Percentiles rank a stretch among this genome's conserved stretches.
phyloP scores from a whole-genome alignment of 2,113 vertebrate genomes.

The Hydropotes inermis region DNA sequence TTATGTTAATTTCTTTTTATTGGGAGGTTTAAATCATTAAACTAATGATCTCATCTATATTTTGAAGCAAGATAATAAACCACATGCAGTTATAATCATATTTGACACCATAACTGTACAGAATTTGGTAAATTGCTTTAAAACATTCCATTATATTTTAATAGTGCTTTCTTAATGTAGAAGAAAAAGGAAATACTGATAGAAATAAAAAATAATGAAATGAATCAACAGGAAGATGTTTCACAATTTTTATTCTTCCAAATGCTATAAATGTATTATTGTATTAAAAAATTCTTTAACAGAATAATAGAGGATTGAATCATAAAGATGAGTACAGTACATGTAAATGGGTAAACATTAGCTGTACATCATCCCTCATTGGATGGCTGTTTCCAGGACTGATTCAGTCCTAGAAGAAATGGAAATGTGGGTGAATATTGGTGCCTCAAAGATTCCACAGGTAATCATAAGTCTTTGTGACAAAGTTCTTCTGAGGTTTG shows the following conservation, averaged over 20 bases:
- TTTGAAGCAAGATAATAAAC: conserved; percentile 63
- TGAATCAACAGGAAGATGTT: background rate
- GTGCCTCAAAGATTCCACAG: background rate
- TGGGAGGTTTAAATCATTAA: conserved; percentile 54
- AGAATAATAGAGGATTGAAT: background rate
- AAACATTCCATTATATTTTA: conserved; percentile 29
- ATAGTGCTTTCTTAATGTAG: background rate
- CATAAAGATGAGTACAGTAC: background rate
- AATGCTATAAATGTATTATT: background rate
- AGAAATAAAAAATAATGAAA: conserved; percentile 16
- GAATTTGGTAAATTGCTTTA: conserved; percentile 45
- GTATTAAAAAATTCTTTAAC: background rate
- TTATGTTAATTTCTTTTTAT: conserved; percentile 46
- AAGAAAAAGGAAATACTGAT: background rate
- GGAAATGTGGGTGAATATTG: background rate
- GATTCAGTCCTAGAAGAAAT: background rate
- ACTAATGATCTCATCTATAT: conserved; percentile 60
- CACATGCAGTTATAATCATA: conserved; percentile 11
- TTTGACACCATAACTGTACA: conserved; percentile 4
- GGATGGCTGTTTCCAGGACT: background rate
- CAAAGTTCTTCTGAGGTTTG: background rate
- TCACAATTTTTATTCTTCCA: background rate
- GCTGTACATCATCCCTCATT: background rate
- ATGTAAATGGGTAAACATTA: background rate
- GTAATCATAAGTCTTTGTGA: background rate